Conservation (phyloP, 2,797 vertebrate species). For the Heliangelus exortis region DNA sequence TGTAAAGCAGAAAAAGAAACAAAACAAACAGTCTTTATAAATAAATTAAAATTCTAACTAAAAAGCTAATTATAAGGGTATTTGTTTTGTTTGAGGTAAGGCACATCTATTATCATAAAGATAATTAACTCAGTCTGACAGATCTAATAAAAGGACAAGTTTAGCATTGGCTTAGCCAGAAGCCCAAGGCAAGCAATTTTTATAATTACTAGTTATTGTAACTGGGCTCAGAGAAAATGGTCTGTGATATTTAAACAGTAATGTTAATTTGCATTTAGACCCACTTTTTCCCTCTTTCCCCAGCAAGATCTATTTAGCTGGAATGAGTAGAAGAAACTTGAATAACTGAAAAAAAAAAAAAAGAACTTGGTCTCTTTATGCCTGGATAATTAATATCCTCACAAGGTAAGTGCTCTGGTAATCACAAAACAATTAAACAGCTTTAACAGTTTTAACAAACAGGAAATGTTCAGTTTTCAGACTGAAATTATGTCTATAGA, state of each 20-base stretch:
- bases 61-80: slow-evolving; percentile 87
- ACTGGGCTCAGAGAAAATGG: slow-evolving; percentile 85
- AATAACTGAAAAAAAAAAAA: slow-evolving; percentile 63
- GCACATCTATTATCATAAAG: slow-evolving; percentile 89
- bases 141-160: slow-evolving; percentile 87
- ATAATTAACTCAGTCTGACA: slow-evolving; percentile 89
- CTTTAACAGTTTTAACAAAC: slow-evolving; percentile 31
- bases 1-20: slow-evolving; percentile 65
- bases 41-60: slow-evolving; percentile 86
- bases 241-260: slow-evolving; percentile 86
- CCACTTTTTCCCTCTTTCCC: slow-evolving; percentile 62
- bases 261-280: slow-evolving; percentile 85
- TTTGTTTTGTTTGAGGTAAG: slow-evolving; percentile 89
- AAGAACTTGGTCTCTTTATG: slow-evolving; percentile 55
- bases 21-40: slow-evolving; percentile 84
- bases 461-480: slow-evolving; percentile 1
- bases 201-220: slow-evolving; percentile 90
- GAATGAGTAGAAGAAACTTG: slow-evolving; percentile 74
- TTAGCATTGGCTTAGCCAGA: slow-evolving; percentile 84
- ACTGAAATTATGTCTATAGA: not conserved
- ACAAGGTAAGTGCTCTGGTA: slow-evolving; percentile 59
- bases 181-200: slow-evolving; percentile 88
- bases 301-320: slow-evolving; percentile 75
- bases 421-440: slow-evolving; percentile 67
- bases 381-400: slow-evolving; percentile 62